These are phyloP conservation scores for Pagrus major DNA, from an alignment of 2,113 vertebrate species.

Conservation along the genomic window DNA sequence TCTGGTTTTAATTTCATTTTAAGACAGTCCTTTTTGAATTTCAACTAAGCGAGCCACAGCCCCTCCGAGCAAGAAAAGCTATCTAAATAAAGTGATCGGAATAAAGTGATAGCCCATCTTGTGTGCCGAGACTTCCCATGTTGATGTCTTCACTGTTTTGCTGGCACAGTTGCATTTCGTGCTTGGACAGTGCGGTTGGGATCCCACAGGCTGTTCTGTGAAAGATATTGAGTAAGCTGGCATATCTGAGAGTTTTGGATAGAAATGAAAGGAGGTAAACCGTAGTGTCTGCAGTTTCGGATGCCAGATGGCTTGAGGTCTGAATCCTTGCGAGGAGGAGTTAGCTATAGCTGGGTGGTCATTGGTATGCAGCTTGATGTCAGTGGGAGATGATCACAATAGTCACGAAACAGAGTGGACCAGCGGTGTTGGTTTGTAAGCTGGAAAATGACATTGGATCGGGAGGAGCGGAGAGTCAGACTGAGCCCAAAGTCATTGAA, in stretches of 20 bases:
- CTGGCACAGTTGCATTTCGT: conserved; percentile 44
- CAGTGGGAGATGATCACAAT: conserved; percentile 56
- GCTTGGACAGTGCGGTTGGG: conserved; percentile 44
- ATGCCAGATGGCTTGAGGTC: conserved; percentile 69
- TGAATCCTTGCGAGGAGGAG: conserved; percentile 44
- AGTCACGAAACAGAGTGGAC: conserved; percentile 53
- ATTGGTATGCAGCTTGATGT: conserved; percentile 47
- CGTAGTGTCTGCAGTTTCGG: conserved; percentile 46
- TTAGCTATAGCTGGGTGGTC: conserved; percentile 22
- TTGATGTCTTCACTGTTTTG: conserved; percentile 34
- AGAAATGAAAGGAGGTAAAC: conserved; percentile 68
- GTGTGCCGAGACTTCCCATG: conserved; percentile 33
- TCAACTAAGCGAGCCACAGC: not conserved
- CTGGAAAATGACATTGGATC: conserved; percentile 49
- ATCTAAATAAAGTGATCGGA: conserved; percentile 18
- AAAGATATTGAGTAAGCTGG: conserved; percentile 63
- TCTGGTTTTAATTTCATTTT: not conserved
- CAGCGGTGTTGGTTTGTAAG: conserved; percentile 37
- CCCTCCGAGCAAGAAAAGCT: not conserved
- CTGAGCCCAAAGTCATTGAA: conserved; percentile 38
- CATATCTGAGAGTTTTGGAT: conserved; percentile 70
- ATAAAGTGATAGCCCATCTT: conserved; percentile 17
- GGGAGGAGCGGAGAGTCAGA: conserved; percentile 17
- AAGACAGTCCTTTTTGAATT: not conserved
- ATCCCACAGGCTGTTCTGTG: conserved; percentile 69